Evolutionary conservation across 2,888 invertebrate species (phyloP), one percentile per base, ranked within the genome.

Genomic region (Glaucopsyche alexis): DNA sequence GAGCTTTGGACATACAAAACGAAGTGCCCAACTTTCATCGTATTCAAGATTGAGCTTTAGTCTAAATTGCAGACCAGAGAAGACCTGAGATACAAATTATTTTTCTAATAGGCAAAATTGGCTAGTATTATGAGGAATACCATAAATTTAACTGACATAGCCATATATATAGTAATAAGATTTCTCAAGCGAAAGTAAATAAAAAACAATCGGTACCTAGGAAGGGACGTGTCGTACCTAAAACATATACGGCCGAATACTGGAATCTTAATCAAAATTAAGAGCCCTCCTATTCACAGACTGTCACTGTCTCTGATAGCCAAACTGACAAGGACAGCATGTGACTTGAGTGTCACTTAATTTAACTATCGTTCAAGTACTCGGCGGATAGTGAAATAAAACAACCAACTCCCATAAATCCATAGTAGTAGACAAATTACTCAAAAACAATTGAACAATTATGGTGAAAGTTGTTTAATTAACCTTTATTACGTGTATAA

Each of bases 401-500:
- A 19, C 55, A 9, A 19, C 19, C 16, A 11, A 55, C 19, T 55
- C 29, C 29, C 60, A 29, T 60, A 60, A 60, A 60, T 60, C 60
- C 2, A 38, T 13, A 60, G 13, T 4, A 13, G 60, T 38, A 29
- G 29, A 29, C 14, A 38, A 29, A 60, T 38, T 14, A 38, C 60
- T 47, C 50, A 29, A 6, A 19, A 11, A 60, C 38, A 38, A 38
- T 38, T 14, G 0, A 8, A 55, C 52, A 38, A 38, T 29, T 29
- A 29, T 7, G 60, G 29, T 60, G 38, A 60, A 60, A 60, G 60
- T 60, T 60, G 47, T 47, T 14, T 13, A 60, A 60, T 60, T 60
- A 60, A 60, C 60, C 60, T 60, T 60, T 60, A 38, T 42, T 42
- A 66, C 40, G 66, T 66, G 66, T 66, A 42, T 16, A 66, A 42